Conservation (phyloP, 1,140 invertebrate species). For the Aphelenchoides fujianensis region DNA sequence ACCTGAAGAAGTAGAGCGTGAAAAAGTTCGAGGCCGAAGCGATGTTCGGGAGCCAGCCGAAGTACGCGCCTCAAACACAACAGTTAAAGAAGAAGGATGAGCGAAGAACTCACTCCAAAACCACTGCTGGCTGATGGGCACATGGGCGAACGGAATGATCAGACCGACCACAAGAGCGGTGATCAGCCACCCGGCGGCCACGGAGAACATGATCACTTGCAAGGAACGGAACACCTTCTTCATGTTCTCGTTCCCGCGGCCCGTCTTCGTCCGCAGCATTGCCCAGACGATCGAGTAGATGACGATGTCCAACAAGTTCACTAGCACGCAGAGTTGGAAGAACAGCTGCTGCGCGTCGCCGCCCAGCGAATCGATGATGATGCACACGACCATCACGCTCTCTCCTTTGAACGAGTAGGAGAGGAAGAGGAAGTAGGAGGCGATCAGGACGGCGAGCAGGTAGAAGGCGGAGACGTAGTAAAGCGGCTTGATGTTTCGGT, state of each 20-base stretch:
- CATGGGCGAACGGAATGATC: constrained; percentile 4
- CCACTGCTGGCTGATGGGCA: not conserved
- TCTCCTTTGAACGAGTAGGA: constrained; percentile 6
- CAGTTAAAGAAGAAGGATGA: not conserved
- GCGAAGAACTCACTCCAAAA: not conserved
- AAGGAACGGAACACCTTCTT: constrained; percentile 17
- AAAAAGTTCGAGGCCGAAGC: not conserved
- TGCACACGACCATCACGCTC: not conserved
- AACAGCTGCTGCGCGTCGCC: not conserved
- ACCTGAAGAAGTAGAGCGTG: constrained; percentile 16
- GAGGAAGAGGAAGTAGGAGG: not conserved
- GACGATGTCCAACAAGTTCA: constrained; percentile 9
- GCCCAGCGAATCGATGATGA: constrained; percentile 7
- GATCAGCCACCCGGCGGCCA: not conserved
- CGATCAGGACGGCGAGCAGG: not conserved
- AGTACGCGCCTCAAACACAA: not conserved
- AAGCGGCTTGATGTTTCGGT: not conserved
- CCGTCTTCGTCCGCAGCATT: not conserved
- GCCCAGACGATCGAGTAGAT: constrained; percentile 7
- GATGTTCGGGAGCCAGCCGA: not conserved
- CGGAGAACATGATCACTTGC: constrained; percentile 4
- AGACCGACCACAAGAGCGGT: not conserved
- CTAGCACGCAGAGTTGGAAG: constrained; percentile 17
- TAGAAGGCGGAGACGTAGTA: not conserved
- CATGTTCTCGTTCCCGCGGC: constrained; percentile 2